These are phyloP conservation scores for Nomada goodeniana DNA, from an alignment of 2,888 invertebrate species.

Conservation along the genomic window DNA sequence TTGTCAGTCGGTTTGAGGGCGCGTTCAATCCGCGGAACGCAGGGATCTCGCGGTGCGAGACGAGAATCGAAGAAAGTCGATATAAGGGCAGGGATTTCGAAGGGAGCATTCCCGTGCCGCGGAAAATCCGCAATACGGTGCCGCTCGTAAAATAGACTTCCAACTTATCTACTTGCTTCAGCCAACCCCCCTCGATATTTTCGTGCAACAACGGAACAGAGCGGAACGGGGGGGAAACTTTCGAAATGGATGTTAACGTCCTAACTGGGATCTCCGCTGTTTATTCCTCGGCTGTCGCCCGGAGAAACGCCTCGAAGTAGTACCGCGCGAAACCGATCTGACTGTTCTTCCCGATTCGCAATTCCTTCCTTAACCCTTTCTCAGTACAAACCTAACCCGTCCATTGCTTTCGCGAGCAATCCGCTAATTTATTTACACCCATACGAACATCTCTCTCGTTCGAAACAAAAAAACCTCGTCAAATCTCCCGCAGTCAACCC, in stretches of 20 bases:
- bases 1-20: conserved; percentile 52
- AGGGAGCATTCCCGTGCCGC: conserved; percentile 48
- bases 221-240: conserved; percentile 43
- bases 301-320: conserved; percentile 3
- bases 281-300: conserved; percentile 17
- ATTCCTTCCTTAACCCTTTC: neutral
- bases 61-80: conserved; percentile 17
- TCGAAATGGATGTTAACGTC: conserved; percentile 54
- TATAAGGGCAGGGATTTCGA: conserved; percentile 28
- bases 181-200: conserved; percentile 44
- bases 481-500: neutral
- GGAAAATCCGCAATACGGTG: conserved; percentile 65
- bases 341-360: neutral
- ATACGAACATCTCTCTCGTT: neutral
- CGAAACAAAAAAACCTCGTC: neutral
- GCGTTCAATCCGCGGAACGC: conserved; percentile 49
- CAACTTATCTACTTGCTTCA: conserved; percentile 58
- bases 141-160: conserved; percentile 68
- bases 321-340: neutral
- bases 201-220: conserved; percentile 58
- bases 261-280: conserved; percentile 37
- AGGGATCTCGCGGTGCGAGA: conserved; percentile 35
- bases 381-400: neutral
- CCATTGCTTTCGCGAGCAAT: neutral
- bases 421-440: neutral